Base-by-base conservation (phyloP, 2,888 invertebrate genomes). In the Drosophila affinis region DNA sequence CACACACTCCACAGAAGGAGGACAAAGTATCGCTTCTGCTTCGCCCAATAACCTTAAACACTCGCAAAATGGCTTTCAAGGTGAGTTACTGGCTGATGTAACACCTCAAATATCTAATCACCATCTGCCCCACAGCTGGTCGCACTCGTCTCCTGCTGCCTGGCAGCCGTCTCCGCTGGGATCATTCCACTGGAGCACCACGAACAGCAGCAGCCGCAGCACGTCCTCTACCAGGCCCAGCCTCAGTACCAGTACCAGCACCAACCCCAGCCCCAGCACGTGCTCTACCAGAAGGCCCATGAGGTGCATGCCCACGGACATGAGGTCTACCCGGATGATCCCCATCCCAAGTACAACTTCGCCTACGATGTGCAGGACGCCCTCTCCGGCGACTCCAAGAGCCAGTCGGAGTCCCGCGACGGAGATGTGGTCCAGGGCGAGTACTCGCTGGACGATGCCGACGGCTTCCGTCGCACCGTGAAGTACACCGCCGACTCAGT, bases 371-470 rank as follows among this genome's bases (percentile, higher is more conserved):
- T 92, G 5, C 87, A 91, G 74, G 92, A 92, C 72, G 65, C 81
- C 10, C 60, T 91, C 2, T 91, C 92, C 3, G 92, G 92, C 3
- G 92, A 92, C 61, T 90, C 91, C 29, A 92, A 92, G 81, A 91
- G 89, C 71, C 92, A 92, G 73, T 83, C 83, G 24, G 92, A 92
- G 78, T 77, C 82, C 17, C 91, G 92, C 34, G 91, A 91, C 52
- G 92, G 92, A 47, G 92, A 92, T 80, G 88, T 91, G 34, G 92
- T 92, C 7, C 90, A 90, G 62, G 92, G 92, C 49, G 91, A 92
- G 83, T 92, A 92, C 78, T 91, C 92, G 0, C 67, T 92, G 63
- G 81, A 89, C 39, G 92, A 92, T 79, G 89, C 92, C 65, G 92
- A 92, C 84, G 92, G 92, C 44, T 89, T 88, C 75, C 89, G 90